Base-by-base conservation (phyloP, 2,888 invertebrate genomes). In the Oasisia sp. region DNA sequence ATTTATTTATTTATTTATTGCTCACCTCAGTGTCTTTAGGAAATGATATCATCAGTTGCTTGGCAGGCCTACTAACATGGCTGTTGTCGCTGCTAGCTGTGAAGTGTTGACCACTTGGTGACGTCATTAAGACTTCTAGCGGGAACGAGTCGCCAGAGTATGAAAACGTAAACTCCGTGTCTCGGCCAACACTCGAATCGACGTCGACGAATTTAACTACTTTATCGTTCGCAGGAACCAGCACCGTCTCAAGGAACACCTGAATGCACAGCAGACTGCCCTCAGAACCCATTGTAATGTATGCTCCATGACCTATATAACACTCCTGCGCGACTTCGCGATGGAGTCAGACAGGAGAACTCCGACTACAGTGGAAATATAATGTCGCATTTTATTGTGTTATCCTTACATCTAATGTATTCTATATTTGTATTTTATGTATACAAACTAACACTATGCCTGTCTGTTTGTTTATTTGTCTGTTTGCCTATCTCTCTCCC, bases 101-200 rank as follows among this genome's bases (percentile, higher is more conserved):
- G 74, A 19, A 74, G 7, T 74, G 14, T 4, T 27, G 19, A 1
- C 74, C 74, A 74, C 74, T 74, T 27, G 74, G 74, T 74, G 74
- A 74, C 19, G 74, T 74, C 74, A 74, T 27, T 74, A 74, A 74
- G 14, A 74, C 74, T 4, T 74, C 27, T 27, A 74, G 27, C 74
- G 74, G 74, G 27, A 74, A 74, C 19, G 74, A 27, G 7, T 4
- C 74, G 27, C 27, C 89, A 27, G 93, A 90, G 90, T 92, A 93
- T 91, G 93, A 93, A 92, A 94, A 92, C 58, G 93, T 93, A 89
- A 94, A 50, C 56, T 93, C 92, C 27, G 94, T 94, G 12, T 94
- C 94, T 11, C 58, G 58, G 32, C 94, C 94, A 12, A 94, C 89
- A 0, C 93, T 93, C 32, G 93, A 93, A 92, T 94, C 94, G 1